Evolutionary conservation across 1,140 invertebrate species (phyloP).

Genomic region (Drosophila azteca): DNA sequence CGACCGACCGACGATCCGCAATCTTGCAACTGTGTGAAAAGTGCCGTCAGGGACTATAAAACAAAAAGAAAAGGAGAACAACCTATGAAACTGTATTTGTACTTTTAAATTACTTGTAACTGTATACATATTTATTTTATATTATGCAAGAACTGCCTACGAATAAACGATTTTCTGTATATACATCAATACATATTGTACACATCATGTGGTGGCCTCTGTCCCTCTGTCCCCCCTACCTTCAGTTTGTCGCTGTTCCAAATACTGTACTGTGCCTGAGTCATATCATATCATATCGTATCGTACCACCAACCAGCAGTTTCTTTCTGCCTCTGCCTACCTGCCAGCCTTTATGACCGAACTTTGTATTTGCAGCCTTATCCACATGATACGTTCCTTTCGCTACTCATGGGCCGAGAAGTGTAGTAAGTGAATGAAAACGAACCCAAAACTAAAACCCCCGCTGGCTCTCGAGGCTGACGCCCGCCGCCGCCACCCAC

Average conservation of each 20-base stretch:
- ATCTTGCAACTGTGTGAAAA: constrained; percentile 61
- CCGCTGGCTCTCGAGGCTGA: constrained; percentile 12
- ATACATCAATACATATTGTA: constrained; percentile 54
- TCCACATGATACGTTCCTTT: constrained; percentile 73
- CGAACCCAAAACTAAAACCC: background rate
- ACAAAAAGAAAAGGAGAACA: constrained; percentile 15
- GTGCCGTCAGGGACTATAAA: constrained; percentile 52
- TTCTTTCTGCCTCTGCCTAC: background rate
- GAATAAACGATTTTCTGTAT: constrained; percentile 64
- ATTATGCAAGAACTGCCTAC: constrained; percentile 82
- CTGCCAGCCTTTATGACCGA: constrained; percentile 55
- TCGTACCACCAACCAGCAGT: background rate
- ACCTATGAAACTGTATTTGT: constrained; percentile 80
- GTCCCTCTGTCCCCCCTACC: constrained; percentile 4
- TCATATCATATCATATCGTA: background rate
- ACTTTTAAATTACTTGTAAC: constrained; percentile 82
- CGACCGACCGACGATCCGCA: constrained; percentile 14
- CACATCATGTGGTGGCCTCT: constrained; percentile 38
- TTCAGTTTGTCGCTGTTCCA: background rate
- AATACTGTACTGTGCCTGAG: background rate
- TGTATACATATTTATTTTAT: constrained; percentile 82
- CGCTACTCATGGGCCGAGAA: constrained; percentile 69
- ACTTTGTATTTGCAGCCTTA: constrained; percentile 74
- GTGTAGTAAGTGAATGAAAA: constrained; percentile 55
- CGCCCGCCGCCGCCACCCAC: constrained; percentile 17